A percentile compares a stretch with the other conserved stretches of the same genome.
Evolutionary conservation across 2,113 vertebrate genomes (phyloP).

Genomic region (Pedionomus torquatus): DNA sequence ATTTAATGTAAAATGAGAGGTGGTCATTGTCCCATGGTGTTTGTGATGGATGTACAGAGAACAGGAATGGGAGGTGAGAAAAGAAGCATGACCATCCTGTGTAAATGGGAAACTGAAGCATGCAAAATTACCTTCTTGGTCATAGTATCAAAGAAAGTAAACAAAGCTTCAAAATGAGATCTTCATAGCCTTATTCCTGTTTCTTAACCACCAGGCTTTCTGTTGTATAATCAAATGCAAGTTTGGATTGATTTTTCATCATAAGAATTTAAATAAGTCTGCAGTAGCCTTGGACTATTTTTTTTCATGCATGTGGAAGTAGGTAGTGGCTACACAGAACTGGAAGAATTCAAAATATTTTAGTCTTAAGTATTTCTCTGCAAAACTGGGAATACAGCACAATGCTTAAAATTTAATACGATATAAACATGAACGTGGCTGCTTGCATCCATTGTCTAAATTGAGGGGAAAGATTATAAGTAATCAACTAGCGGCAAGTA

Average conservation of each 20-base stretch:
- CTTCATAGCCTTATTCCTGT: background rate
- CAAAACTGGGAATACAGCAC: background rate
- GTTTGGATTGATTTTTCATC: background rate
- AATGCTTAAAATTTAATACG: background rate
- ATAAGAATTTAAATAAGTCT: background rate
- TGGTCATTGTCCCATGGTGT: background rate
- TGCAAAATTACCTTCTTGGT: background rate
- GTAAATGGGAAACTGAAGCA: background rate
- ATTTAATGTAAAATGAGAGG: background rate
- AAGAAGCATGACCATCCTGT: background rate
- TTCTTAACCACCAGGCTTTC: background rate
- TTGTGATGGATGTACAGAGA: background rate
- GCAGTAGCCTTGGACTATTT: background rate
- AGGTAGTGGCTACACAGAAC: background rate
- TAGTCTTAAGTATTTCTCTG: background rate
- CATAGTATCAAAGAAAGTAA: background rate
- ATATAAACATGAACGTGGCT: background rate
- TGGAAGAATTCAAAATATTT: background rate
- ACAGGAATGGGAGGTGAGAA: background rate
- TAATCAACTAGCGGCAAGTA: conserved; percentile 45
- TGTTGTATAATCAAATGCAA: background rate
- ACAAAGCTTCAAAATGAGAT: background rate
- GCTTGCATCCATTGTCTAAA: background rate
- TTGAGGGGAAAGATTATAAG: conserved; percentile 17
- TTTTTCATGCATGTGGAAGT: background rate